Percentiles rank a stretch among this genome's conserved stretches.
These are phyloP conservation scores for Halocaridina rubra DNA, from an alignment of 2,888 invertebrate genomes.

Conservation along the genomic window DNA sequence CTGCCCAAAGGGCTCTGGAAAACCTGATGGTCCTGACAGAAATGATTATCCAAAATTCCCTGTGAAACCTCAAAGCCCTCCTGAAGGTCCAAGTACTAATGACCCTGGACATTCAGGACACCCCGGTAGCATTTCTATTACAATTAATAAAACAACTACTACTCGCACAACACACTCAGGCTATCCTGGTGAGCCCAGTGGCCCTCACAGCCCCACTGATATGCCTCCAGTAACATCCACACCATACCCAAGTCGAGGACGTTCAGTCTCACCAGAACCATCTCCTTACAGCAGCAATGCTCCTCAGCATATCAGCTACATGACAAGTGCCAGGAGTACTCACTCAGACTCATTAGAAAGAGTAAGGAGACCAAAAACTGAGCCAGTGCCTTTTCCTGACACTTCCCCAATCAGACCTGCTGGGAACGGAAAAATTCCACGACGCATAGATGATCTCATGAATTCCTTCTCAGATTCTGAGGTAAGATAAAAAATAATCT, in stretches of 20 bases:
- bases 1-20: neutral
- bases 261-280: constrained; percentile 59
- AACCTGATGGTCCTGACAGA: neutral
- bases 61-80: constrained; percentile 14
- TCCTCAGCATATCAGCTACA: constrained; percentile 14
- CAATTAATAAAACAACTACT: constrained; percentile 59
- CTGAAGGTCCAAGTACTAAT: constrained; percentile 24
- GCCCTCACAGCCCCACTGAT: constrained; percentile 10
- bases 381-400: constrained; percentile 61
- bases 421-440: constrained; percentile 60
- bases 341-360: constrained; percentile 60
- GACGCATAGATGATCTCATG: constrained; percentile 64
- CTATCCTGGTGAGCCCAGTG: constrained; percentile 41
- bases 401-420: constrained; percentile 54
- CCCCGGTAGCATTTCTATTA: constrained; percentile 49
- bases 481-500: constrained; percentile 24
- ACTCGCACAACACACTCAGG: constrained; percentile 32
- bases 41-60: constrained; percentile 17
- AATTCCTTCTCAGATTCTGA: constrained; percentile 63
- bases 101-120: constrained; percentile 40
- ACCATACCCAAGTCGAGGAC: constrained; percentile 54
- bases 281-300: neutral
- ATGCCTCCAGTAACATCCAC: constrained; percentile 60
- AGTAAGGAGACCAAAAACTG: constrained; percentile 44
- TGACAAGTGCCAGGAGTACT: constrained; percentile 21